These are phyloP conservation scores for Hyperoplus immaculatus DNA, from an alignment of 2,797 vertebrate species.

Conservation along the genomic window DNA sequence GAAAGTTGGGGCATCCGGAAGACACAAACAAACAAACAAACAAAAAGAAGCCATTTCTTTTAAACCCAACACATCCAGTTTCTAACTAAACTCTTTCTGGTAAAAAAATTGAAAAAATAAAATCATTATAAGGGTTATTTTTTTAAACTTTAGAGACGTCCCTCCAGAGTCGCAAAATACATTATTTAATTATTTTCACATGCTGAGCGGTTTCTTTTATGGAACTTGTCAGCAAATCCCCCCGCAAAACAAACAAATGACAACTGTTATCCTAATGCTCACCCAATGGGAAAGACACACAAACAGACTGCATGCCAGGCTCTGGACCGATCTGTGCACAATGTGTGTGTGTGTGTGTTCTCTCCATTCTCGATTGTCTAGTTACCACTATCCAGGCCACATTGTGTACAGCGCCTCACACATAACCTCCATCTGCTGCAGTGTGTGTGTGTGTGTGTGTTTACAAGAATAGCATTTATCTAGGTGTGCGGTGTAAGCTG, in stretches of 20 bases:
- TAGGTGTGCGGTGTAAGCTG: slow-evolving; percentile 39
- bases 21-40: neutral
- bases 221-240: neutral
- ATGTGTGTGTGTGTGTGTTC: slow-evolving; percentile 15
- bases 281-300: slow-evolving; percentile 18
- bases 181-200: neutral
- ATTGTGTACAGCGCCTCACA: slow-evolving; percentile 56
- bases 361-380: slow-evolving; percentile 64
- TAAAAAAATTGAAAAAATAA: neutral
- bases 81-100: neutral
- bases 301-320: slow-evolving; percentile 26
- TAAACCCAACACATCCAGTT: neutral
- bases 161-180: neutral
- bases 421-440: slow-evolving; percentile 68
- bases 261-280: slow-evolving; percentile 1
- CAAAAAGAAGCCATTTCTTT: neutral
- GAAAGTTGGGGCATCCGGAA: neutral
- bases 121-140: neutral
- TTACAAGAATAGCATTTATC: slow-evolving; percentile 51
- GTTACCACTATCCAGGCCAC: slow-evolving; percentile 80
- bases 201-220: neutral
- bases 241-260: too few relatives aligned
- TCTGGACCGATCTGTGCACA: slow-evolving; percentile 9
- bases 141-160: neutral
- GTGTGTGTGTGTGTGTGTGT: slow-evolving; percentile 29